Base-by-base conservation (phyloP, 2,888 invertebrate genomes). In the Dorcus hopei region DNA sequence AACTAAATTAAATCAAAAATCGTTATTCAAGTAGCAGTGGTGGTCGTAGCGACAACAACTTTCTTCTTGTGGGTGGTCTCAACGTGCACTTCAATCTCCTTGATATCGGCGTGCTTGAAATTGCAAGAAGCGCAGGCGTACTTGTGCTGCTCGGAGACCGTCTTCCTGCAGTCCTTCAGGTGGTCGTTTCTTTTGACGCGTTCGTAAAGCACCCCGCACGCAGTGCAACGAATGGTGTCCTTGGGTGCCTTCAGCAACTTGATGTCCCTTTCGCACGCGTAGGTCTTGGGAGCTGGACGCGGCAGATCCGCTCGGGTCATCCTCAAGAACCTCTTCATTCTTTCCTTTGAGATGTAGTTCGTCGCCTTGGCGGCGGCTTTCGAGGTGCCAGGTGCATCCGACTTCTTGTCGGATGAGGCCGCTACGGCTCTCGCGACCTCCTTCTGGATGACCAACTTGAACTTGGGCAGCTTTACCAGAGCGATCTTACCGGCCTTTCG, bases 271-370 rank as follows among this genome's bases (percentile, higher is more conserved):
- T 72, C 71, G 39, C 73, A 73, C 39, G 68, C 68, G 23, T 55
- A 63, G 49, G 57, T 61, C 55, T 67, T 70, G 50, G 66, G 68
- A 11, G 49, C 43, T 1, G 57, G 55, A 6, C 67, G 63, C 2
- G 62, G 63, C 8, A 74, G 14, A 57, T 74, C 72, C 4, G 65
- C 60, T 1, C 69, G 64, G 8, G 66, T 70, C 75, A 76, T 72
- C 16, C 65, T 70, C 38, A 73, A 57, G 56, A 77, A 77, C 40
- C 70, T 58, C 55, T 70, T 71, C 69, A 70, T 71, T 38, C 77
- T 52, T 19, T 65, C 64, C 82, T 75, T 85, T 84, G 81, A 90
- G 91, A 62, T 85, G 45, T 16, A 11, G 14, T 9, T 19, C 4
- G 9, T 45, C 45, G 19, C 9, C 14, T 45, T 45, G 9, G n/a